Evolutionary conservation across 92 coral and sea anemone species (phyloP), one percentile per base, ranked within the genome.

Genomic region (Diadumene lineata): DNA sequence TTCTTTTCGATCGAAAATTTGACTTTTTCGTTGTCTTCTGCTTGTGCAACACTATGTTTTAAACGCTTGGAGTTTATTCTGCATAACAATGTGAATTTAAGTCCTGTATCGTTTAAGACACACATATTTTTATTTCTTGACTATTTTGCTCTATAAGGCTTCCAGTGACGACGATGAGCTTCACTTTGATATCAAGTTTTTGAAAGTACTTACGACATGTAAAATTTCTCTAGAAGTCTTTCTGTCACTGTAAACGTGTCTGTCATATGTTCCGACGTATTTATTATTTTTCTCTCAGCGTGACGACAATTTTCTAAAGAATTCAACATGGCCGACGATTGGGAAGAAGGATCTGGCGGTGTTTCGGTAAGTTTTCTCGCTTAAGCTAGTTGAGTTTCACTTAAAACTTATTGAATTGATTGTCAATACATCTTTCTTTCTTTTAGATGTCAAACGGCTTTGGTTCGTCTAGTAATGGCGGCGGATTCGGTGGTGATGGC

Each of bases 271-370:
- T n/a, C n/a, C n/a, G n/a, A n/a, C n/a, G n/a, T n/a, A n/a, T 53
- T 23, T 2, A 17, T 67, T 26, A 16, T 69, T 60, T 13, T 53
- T 53, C 19, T 53, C 58, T 24, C 74, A 48, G 61, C 24, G 10
- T 3, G 32, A 23, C 18, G 18, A 53, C 8, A 4, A 53, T 28
- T 62, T 62, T 70, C 34, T n/a, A 34, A 7, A 34, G 21, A 15
- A 53, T 23, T 32, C 38, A 86, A 38, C 78, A 86, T 86, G 91
- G 83, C 81, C 21, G 90, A 86, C 65, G 86, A 86, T 6, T 86
- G 91, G 91, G 91, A 82, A 50, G 84, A 86, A 50, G 79, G 43
- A 56, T 22, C 57, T 73, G 81, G 84, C 31, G 53, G 84, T 0
- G 33, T 69, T 16, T 33, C 81, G 1, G 85, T 79, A 69, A 69